Evolutionary conservation across 2,113 vertebrate genomes (phyloP).

Genomic region (Scatophagus argus): DNA sequence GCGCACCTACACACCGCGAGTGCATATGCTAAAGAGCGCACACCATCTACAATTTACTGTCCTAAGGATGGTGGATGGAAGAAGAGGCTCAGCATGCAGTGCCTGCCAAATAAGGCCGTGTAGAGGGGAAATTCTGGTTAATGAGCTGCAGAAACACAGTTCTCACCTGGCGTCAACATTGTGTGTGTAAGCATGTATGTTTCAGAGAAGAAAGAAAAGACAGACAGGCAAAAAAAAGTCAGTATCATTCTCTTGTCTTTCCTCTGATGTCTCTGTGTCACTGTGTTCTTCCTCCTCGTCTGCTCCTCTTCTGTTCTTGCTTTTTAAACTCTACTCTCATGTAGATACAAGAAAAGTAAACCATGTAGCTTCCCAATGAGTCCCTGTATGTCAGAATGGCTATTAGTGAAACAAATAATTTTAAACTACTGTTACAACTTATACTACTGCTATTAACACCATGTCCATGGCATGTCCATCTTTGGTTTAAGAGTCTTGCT

Average conservation of each 20-base stretch:
- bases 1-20: conserved; percentile 52
- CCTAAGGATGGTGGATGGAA: conserved; percentile 49
- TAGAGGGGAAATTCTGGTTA: conserved; percentile 63
- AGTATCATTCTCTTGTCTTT: conserved; percentile 15
- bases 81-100: conserved; percentile 56
- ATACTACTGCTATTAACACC: background rate
- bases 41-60: conserved; percentile 52
- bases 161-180: conserved; percentile 29
- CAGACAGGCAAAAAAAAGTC: conserved; percentile 8
- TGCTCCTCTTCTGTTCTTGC: background rate
- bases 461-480: too few relatives aligned
- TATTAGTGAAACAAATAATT: background rate
- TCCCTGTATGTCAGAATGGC: background rate
- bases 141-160: conserved; percentile 63
- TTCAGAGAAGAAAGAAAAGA: conserved; percentile 5
- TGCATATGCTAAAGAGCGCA: conserved; percentile 39
- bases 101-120: conserved; percentile 56
- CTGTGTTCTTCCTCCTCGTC: conserved; percentile 12
- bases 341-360: background rate
- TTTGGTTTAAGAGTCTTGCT: too few relatives aligned
- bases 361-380: background rate
- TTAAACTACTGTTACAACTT: background rate
- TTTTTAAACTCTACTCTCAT: conserved; percentile 12
- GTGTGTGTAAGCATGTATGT: conserved; percentile 16
- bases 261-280: background rate